Base-by-base conservation (phyloP, 2,113 vertebrate genomes). In the Hippocampus abdominalis region DNA sequence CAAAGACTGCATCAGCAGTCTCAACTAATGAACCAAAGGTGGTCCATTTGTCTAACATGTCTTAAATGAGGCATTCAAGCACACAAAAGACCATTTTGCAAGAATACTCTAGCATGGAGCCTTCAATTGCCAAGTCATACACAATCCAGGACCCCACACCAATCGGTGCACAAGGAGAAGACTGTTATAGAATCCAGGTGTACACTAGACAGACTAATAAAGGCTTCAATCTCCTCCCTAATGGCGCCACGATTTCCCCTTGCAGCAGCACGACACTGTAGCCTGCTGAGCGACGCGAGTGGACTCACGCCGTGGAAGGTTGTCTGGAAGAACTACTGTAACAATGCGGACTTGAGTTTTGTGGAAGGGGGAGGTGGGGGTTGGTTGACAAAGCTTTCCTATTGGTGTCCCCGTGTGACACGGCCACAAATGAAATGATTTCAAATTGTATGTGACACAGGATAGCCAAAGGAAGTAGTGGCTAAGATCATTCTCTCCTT, bases 171-270 rank as follows among this genome's bases (percentile, higher is more conserved):
- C 74, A 78, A 77, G 70, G 64, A 72, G 68, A 74, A 60, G 66
- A 54, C 63, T 80, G 73, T 90, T 90, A 85, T 87, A 77, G 76
- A 82, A 86, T 81, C 86, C 86, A 91, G 88, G 88, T 91, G 88
- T 87, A 86, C 76, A 82, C 69, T 67, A 85, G 80, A 79, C 89
- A 81, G 84, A 77, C 82, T 85, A 84, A 86, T 89, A 88, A 91
- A 88, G 84, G 74, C 78, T 86, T 82, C 73, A 54, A 72, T 86
- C 90, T 89, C 86, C 86, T 86, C 79, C 66, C 67, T 83, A 88
- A 87, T 86, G 84, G 84, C 82, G 79, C 40, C 78, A 86, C 71
- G 71, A 69, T 84, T 88, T 82, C 69, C 76, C 76, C 75, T 79
- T 74, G 66, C 66, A 79, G 76, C 68, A 69, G 15, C 64, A 42